Evolutionary conservation across 2,113 vertebrate genomes (phyloP).

Genomic region (Pyrgilauda ruficollis): DNA sequence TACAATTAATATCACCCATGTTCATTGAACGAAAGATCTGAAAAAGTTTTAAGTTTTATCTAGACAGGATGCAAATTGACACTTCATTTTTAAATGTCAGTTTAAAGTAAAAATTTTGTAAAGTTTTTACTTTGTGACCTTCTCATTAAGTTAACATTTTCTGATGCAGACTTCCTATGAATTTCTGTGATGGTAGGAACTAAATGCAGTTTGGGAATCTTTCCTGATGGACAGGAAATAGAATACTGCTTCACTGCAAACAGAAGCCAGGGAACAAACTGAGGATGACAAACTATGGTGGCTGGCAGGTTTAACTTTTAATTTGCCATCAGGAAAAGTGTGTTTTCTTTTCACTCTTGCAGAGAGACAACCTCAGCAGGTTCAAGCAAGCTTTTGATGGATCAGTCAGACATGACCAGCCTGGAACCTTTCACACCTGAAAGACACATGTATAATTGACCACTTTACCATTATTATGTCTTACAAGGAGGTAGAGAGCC

Average conservation of each 20-base stretch:
- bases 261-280: neutral
- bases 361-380: neutral
- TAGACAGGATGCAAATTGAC: neutral
- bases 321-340: neutral
- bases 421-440: accelerated
- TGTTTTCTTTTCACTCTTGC: neutral
- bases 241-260: neutral
- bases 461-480: neutral
- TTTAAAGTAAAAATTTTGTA: neutral
- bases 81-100: neutral
- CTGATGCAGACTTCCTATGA: neutral
- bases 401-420: neutral
- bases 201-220: neutral
- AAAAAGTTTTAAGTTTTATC: neutral
- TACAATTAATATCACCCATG: neutral
- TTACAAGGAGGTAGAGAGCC: neutral
- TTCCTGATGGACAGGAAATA: neutral
- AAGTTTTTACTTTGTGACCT: neutral
- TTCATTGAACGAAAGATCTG: neutral
- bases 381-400: neutral
- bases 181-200: neutral
- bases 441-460: neutral
- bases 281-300: neutral
- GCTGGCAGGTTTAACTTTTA: neutral
- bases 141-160: neutral